Percentiles rank a stretch among this genome's conserved stretches.
Evolutionary conservation across 2,797 vertebrate species (phyloP).

Genomic region (Kryptolebias ocellatus): DNA sequence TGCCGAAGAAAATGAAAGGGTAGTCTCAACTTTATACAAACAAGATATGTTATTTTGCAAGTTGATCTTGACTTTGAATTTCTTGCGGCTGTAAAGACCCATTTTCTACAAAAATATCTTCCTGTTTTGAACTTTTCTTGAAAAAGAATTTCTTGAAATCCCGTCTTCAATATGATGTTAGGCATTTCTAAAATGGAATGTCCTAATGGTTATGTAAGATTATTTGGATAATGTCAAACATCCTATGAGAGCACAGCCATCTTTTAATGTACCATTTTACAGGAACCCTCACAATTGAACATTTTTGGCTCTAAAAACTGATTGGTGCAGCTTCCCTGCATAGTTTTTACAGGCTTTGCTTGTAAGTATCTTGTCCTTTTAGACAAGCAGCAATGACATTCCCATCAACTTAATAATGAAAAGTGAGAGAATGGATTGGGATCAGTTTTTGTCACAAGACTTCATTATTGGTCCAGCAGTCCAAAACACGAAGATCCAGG

Average conservation of each 20-base stretch:
- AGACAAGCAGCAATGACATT: slow-evolving; percentile 3
- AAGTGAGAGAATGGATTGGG: slow-evolving; percentile 17
- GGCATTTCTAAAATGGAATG: neutral
- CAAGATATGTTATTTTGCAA: slow-evolving; percentile 22
- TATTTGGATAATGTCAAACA: neutral
- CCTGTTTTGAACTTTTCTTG: slow-evolving; percentile 11
- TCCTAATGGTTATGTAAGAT: neutral
- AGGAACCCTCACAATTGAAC: slow-evolving; percentile 6
- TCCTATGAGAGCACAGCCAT: slow-evolving; percentile 14
- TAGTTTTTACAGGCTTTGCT: slow-evolving; percentile 9
- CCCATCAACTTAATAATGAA: neutral
- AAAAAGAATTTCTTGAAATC: slow-evolving; percentile 18
- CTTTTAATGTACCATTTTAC: slow-evolving; percentile 14
- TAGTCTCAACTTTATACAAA: slow-evolving; percentile 28
- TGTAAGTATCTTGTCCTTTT: slow-evolving; percentile 14
- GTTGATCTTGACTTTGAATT: neutral
- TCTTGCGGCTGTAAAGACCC: slow-evolving; percentile 5
- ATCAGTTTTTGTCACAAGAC: slow-evolving; percentile 8
- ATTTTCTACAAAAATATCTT: slow-evolving; percentile 52
- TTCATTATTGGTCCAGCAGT: slow-evolving; percentile 28
- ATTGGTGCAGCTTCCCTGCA: slow-evolving; percentile 11
- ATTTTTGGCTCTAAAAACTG: neutral
- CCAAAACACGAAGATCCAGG: neutral
- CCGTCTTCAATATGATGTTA: neutral
- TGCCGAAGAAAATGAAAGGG: slow-evolving; percentile 15